Percentiles rank a stretch among this genome's conserved stretches.
Conservation (phyloP, 1,140 invertebrate species). For the Drosophila sechellia region DNA sequence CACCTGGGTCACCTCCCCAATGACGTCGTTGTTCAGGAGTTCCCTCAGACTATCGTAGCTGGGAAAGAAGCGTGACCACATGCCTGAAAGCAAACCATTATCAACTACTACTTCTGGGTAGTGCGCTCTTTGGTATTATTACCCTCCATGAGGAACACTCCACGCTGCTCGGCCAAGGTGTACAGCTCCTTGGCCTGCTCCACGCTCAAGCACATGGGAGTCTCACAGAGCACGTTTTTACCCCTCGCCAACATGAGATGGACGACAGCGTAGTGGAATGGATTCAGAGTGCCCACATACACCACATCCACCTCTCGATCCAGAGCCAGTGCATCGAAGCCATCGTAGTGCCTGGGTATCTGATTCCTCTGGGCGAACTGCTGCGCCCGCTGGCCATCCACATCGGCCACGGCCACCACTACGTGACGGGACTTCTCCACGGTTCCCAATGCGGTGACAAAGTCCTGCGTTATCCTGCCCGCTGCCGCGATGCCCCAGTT, state of each 20-base stretch:
- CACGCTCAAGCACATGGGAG: constrained; percentile 90
- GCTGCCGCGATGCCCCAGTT: constrained; percentile 91
- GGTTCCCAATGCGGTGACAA: constrained; percentile 89
- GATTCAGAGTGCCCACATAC: constrained; percentile 91
- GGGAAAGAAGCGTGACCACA: constrained; percentile 94
- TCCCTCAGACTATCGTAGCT: constrained; percentile 88
- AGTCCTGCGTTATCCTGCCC: constrained; percentile 92
- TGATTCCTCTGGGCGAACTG: constrained; percentile 90
- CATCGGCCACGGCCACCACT: constrained; percentile 90
- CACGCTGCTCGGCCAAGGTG: constrained; percentile 87
- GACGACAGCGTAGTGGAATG: constrained; percentile 88
- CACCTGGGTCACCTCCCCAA: constrained; percentile 90
- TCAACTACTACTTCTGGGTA: constrained; percentile 83
- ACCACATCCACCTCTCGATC: constrained; percentile 92
- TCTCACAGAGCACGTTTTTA: constrained; percentile 94
- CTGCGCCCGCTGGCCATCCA: constrained; percentile 88
- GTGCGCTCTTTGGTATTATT: constrained; percentile 31
- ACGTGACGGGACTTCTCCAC: constrained; percentile 88
- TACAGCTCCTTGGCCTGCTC: constrained; percentile 88
- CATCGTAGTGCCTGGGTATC: constrained; percentile 89
- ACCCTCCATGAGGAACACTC: constrained; percentile 92
- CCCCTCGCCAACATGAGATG: constrained; percentile 90
- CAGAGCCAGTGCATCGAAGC: constrained; percentile 90
- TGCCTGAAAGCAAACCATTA: constrained; percentile 70
- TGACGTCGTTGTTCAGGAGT: constrained; percentile 86